Evolutionary conservation across 2,797 vertebrate genomes (phyloP).

Genomic region (Macrochelys suwanniensis): DNA sequence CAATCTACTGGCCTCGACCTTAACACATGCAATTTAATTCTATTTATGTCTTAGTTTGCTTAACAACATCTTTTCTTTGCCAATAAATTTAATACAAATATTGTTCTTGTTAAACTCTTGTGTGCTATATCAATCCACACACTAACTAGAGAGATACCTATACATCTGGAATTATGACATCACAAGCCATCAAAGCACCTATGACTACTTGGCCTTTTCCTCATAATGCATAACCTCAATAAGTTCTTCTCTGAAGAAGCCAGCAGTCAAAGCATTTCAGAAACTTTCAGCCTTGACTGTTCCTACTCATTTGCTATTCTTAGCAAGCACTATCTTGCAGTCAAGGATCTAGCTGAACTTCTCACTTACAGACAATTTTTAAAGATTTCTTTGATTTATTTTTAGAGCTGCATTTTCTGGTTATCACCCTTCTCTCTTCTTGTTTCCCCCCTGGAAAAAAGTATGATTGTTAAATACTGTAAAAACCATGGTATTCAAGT

Average conservation of each 20-base stretch:
- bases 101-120: not conserved
- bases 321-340: constrained; percentile 54
- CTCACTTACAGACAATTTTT: constrained; percentile 67
- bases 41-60: not conserved
- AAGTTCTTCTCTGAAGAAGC: constrained; percentile 52
- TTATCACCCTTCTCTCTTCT: constrained; percentile 56
- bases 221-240: constrained; percentile 56
- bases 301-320: constrained; percentile 81
- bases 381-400: constrained; percentile 68
- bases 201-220: constrained; percentile 29
- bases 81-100: not conserved
- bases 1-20: not conserved
- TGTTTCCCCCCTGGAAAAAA: constrained; percentile 23
- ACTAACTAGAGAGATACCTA: not conserved
- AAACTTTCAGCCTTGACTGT: constrained; percentile 75
- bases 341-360: constrained; percentile 73
- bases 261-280: constrained; percentile 70
- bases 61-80: not conserved
- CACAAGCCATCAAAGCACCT: not conserved
- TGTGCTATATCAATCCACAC: not conserved
- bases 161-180: not conserved
- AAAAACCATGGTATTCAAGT: not conserved
- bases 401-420: constrained; percentile 63
- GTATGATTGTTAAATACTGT: constrained; percentile 38
- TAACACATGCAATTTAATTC: not conserved